A percentile compares a stretch with the other conserved stretches of the same genome.
phyloP scores from a whole-genome alignment of 2,888 invertebrate species.

The Chorisops tibialis region DNA sequence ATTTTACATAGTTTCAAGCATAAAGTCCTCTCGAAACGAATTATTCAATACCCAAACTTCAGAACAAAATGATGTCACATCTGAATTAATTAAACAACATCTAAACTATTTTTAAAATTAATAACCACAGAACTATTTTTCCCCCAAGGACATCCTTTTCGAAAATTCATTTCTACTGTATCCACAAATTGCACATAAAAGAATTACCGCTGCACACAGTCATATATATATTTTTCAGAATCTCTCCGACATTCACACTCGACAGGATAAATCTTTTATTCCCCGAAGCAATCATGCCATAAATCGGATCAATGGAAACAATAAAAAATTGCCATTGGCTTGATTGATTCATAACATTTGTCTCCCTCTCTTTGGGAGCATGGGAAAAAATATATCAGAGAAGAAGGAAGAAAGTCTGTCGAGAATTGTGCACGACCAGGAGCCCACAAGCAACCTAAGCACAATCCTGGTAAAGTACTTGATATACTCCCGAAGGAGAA shows the following conservation, averaged over 20 bases:
- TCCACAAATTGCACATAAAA: too few relatives aligned
- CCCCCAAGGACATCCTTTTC: too few relatives aligned
- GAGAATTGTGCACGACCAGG: conserved; percentile 10
- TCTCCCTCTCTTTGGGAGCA: conserved; percentile 13
- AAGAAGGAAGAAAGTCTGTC: conserved; percentile 18
- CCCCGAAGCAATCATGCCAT: conserved; percentile 27
- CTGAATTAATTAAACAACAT: too few relatives aligned
- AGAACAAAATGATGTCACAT: too few relatives aligned
- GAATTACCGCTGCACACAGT: too few relatives aligned
- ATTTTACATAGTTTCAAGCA: too few relatives aligned
- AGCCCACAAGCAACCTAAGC: conserved; percentile 21
- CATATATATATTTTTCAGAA: too few relatives aligned
- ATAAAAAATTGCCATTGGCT: conserved; percentile 31
- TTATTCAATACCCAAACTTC: too few relatives aligned
- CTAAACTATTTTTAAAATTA: too few relatives aligned
- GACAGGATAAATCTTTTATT: conserved; percentile 28
- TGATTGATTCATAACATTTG: conserved; percentile 32
- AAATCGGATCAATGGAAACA: conserved; percentile 30
- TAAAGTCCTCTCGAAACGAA: too few relatives aligned
- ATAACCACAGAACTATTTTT: too few relatives aligned
- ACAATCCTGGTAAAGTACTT: conserved; percentile 23
- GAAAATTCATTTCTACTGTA: too few relatives aligned
- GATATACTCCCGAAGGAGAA: conserved; percentile 23
- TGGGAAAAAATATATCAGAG: not conserved
- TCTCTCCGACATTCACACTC: conserved; percentile 18